phyloP scores from a whole-genome alignment of 2,888 invertebrate species.

The Acholoe squamosa region DNA sequence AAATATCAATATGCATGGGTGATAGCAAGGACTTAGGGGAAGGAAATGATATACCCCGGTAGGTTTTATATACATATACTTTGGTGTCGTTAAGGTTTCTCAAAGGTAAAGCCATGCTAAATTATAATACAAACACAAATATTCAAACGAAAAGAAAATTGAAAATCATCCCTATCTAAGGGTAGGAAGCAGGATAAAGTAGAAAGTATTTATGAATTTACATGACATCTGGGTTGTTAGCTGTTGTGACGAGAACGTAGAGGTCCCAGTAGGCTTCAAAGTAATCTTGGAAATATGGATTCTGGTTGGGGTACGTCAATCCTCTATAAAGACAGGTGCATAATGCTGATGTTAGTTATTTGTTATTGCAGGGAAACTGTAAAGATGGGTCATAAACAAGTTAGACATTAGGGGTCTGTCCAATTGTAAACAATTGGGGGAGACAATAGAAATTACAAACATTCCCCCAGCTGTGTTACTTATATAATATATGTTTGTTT shows the following conservation, averaged over 20 bases:
- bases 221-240: conserved; percentile 85
- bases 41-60: neutral
- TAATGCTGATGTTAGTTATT: neutral
- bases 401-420: too few species aligned
- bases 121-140: neutral
- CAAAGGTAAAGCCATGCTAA: neutral
- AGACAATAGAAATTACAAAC: too few species aligned
- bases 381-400: too few species aligned
- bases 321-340: neutral
- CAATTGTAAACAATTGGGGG: too few species aligned
- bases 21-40: too few species aligned
- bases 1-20: neutral
- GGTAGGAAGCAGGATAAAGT: neutral
- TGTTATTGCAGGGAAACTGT: too few species aligned
- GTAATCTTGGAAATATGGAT: conserved; percentile 83
- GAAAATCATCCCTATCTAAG: neutral
- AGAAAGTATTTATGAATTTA: conserved; percentile 71
- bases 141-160: neutral
- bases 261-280: conserved; percentile 84
- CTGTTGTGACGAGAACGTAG: conserved; percentile 84
- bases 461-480: too few species aligned
- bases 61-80: neutral
- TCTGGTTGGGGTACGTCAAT: conserved; percentile 81
- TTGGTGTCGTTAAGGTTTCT: neutral
- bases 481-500: too few species aligned